Base-by-base conservation (phyloP, 92 coral and sea anemone genomes). In the Actinernus sp. region DNA sequence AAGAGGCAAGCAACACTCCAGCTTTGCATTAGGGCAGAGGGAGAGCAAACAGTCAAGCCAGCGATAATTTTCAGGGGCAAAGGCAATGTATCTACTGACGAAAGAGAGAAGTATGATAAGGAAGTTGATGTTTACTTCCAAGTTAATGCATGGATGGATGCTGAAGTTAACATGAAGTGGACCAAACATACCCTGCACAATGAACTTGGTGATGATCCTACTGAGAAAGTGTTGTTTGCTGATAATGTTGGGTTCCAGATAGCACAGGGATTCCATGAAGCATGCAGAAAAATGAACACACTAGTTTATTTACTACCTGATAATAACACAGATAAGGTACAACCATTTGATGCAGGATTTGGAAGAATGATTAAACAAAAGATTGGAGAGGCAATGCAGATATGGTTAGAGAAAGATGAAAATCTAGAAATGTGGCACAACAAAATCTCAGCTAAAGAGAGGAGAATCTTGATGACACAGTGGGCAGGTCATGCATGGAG, bases 341-440 rank as follows among this genome's bases (percentile, higher is more conserved):
- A 68, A 26, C 75, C 75, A 37, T 14, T 68, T 22, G 64, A 68
- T 68, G 75, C 67, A 0, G 74, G 83, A 31, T 75, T 30, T 29
- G 84, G 84, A 33, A 66, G 26, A 31, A 56, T 55, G 68, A 76
- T 76, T 3, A 76, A 56, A 4, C 25, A 6, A 45, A 54, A 66
- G 47, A 76, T 76, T 30, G 84, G 60, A 11, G 68, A 31, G 46
- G 76, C 49, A 56, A 76, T 76, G 84, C 36, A 76, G 55, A 44
- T 17, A 26, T 76, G 84, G 84, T 34, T 76, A 8, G 84, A 76
- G 65, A 61, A 66, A 25, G 68, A 76, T 2, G 56, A 65, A 20
- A 75, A 75, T 23, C 67, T 75, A 1, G 84, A 76, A 55, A 55
- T 41, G 52, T 76, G 84, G 68, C 76, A 76, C 7, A 61, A 56